A percentile compares a stretch with the other conserved stretches of the same genome.
Evolutionary conservation across 2,797 vertebrate species (phyloP).

Genomic region (Parotocinclus haroldoi): DNA sequence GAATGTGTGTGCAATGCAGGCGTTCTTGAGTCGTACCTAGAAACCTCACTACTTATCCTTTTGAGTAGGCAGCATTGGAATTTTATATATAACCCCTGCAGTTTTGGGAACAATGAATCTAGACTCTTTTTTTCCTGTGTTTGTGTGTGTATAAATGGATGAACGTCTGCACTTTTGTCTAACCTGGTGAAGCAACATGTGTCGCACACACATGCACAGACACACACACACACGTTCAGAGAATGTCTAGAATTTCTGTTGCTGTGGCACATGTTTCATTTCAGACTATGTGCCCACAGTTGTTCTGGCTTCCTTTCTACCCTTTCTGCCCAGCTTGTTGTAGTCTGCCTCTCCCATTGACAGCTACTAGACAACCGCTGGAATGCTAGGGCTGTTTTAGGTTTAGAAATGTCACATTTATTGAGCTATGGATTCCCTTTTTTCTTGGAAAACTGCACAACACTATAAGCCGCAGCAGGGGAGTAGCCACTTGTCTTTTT

Average conservation of each 20-base stretch:
- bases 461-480: neutral
- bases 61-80: constrained; percentile 58
- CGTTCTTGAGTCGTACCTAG: constrained; percentile 49
- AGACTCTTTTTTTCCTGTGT: constrained; percentile 49
- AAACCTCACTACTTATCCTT: constrained; percentile 53
- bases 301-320: constrained; percentile 26
- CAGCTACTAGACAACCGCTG: constrained; percentile 7
- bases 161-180: constrained; percentile 10
- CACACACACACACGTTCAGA: constrained; percentile 8
- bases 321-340: constrained; percentile 11
- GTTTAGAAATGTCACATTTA: neutral
- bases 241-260: constrained; percentile 49
- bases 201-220: constrained; percentile 28
- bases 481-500: neutral
- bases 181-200: constrained; percentile 11
- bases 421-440: neutral
- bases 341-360: constrained; percentile 36
- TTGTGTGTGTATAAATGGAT: constrained; percentile 23
- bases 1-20: neutral
- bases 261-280: constrained; percentile 56
- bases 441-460: too few species aligned
- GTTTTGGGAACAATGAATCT: constrained; percentile 41
- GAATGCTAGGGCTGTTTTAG: neutral
- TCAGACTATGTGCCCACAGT: constrained; percentile 38
- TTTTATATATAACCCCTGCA: constrained; percentile 46